Percentiles rank a stretch among this genome's conserved stretches.
Evolutionary conservation across 2,888 invertebrate genomes (phyloP).

Genomic region (Orchesella flavescens): DNA sequence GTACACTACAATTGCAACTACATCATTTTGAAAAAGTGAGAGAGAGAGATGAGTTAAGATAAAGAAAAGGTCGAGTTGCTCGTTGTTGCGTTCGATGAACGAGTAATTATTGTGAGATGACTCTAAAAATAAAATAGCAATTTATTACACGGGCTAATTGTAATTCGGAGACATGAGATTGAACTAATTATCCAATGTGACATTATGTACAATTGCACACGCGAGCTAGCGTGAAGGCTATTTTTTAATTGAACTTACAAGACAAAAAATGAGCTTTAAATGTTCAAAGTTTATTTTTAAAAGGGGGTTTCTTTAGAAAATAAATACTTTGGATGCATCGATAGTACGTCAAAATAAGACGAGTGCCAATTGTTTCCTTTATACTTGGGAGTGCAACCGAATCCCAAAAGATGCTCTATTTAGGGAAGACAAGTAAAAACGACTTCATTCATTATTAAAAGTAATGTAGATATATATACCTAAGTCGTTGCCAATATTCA

Average conservation of each 20-base stretch:
- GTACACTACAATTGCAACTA: background rate
- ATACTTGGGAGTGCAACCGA: no score
- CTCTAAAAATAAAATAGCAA: slow-evolving; percentile 38
- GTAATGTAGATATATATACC: no score
- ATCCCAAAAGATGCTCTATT: no score
- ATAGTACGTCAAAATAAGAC: no score
- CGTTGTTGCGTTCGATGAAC: slow-evolving; percentile 25
- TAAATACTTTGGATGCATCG: no score
- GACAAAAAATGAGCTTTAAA: no score
- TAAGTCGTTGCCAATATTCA: no score
- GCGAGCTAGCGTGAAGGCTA: slow-evolving; percentile 20
- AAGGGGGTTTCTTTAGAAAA: no score
- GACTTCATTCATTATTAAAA: no score
- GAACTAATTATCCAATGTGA: slow-evolving; percentile 22
- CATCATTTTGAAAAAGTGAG: slow-evolving; percentile 12
- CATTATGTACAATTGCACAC: background rate
- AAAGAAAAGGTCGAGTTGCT: background rate
- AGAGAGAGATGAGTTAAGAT: background rate
- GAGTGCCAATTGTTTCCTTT: no score
- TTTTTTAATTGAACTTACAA: background rate
- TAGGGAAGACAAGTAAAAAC: no score
- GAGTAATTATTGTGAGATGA: slow-evolving; percentile 35
- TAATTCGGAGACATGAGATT: background rate
- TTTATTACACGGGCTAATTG: slow-evolving; percentile 46
- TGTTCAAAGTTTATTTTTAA: no score